Evolutionary conservation across 2,888 invertebrate genomes (phyloP).

Genomic region (Cheilosia vernalis): DNA sequence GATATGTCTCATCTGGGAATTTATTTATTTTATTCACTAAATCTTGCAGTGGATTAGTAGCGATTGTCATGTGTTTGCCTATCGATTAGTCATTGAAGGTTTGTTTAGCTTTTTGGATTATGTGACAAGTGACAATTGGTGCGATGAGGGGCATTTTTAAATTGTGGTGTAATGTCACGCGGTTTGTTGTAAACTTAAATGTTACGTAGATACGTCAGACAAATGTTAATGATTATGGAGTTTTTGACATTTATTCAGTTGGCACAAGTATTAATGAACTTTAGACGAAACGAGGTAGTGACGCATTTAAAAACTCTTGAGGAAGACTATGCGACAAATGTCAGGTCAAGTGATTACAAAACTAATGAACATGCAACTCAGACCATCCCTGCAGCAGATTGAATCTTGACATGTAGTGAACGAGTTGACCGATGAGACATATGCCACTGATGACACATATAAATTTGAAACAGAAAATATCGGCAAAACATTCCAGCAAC

Average conservation of each 20-base stretch:
- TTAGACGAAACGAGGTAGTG: neutral
- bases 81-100: slow-evolving; percentile 12
- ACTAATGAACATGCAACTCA: too few relatives aligned
- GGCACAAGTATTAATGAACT: neutral
- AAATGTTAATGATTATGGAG: slow-evolving; percentile 14
- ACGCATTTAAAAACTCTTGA: neutral
- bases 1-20: slow-evolving; percentile 36
- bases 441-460: neutral
- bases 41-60: slow-evolving; percentile 7
- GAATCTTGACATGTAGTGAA: too few relatives aligned
- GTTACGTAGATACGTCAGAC: neutral
- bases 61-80: slow-evolving; percentile 5
- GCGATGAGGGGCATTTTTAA: slow-evolving; percentile 32
- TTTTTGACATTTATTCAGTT: slow-evolving; percentile 2
- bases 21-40: slow-evolving; percentile 26
- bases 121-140: slow-evolving; percentile 24
- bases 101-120: slow-evolving; percentile 20
- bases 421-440: too few relatives aligned
- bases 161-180: slow-evolving; percentile 46
- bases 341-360: too few relatives aligned
- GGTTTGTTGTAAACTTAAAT: slow-evolving; percentile 24
- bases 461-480: neutral
- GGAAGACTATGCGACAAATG: neutral
- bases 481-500: too few relatives aligned
- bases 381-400: too few relatives aligned